Evolutionary conservation across 2,113 vertebrate species (phyloP), one percentile per base, ranked within the genome.

Genomic region (Platycercus adscitus): DNA sequence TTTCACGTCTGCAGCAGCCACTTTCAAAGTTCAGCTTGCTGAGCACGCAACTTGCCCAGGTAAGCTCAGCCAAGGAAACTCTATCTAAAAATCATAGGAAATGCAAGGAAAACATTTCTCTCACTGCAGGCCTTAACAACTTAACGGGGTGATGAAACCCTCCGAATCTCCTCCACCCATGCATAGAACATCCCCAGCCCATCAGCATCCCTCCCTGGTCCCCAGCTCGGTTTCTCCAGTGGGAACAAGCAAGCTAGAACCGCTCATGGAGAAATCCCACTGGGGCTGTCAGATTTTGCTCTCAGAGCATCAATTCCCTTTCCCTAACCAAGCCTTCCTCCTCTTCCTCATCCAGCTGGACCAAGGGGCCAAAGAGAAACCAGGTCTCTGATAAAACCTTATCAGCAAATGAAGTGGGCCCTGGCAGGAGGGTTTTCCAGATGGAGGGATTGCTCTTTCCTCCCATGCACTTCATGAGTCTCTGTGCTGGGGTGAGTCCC

Each of bases 11-110:
- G 76, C 14, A 76, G 52, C 81, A 89, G 61, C 52, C 61, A 29
- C 78, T 70, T 49, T 46, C 43, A n/a, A 63, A 46, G 65, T 61
- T 88, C 86, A 81, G 60, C 55, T 53, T 63, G 58, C 68, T 21
- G 39, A 43, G 43, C 0, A 5, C 41, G 58, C 69, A 66, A 0
- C 0, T 0, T 9, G 24, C 31, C 86, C 80, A 78, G 50, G 56
- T 17, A 39, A 71, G n/a, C 37, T 61, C 58, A 69, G 56, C n/a
- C 71, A 61, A 70, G n/a, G 58, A 68, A 91, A 68, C 60, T 47
- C 26, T 25, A 35, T 13, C 58, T 52, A 47, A 63, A 65, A 17
- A 76, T 65, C 20, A 33, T 1, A 68, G 56, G 53, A 81, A 71
- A 76, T 33, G 13, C 29, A 64, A 88, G 70, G 26, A 72, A 76